A percentile compares a stretch with the other conserved stretches of the same genome.
Evolutionary conservation across 2,113 vertebrate species (phyloP).

Genomic region (Melospiza georgiana): DNA sequence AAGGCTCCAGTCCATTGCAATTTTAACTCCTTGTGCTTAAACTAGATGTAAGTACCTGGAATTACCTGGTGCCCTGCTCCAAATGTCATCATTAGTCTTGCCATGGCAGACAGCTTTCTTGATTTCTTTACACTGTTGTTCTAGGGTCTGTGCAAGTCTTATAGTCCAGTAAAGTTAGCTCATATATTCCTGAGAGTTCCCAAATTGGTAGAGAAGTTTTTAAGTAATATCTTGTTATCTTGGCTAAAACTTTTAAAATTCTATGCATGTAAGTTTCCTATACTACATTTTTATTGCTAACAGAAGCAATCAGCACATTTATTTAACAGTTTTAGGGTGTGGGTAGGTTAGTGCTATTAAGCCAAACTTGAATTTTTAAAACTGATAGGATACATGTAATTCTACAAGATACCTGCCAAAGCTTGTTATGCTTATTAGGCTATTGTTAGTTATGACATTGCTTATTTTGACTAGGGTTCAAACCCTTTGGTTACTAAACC

Average conservation of each 20-base stretch:
- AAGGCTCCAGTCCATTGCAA: background rate
- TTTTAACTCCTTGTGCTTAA: background rate
- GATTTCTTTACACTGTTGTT: constrained; percentile 86
- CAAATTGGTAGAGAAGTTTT: background rate
- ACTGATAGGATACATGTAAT: background rate
- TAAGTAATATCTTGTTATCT: background rate
- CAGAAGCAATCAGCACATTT: background rate
- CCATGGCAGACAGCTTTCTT: constrained; percentile 79
- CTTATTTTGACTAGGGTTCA: background rate
- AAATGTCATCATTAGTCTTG: constrained; percentile 76
- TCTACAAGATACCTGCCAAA: background rate
- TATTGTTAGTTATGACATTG: background rate
- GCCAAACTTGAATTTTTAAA: background rate
- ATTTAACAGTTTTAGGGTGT: background rate
- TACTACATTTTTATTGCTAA: background rate
- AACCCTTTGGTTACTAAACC: background rate
- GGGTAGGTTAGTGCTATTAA: background rate
- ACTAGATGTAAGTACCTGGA: background rate
- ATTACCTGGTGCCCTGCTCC: constrained; percentile 81
- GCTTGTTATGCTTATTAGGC: background rate
- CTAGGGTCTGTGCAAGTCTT: constrained; percentile 84
- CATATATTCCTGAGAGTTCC: background rate
- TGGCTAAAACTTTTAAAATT: background rate
- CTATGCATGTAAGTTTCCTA: background rate
- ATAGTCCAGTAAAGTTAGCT: constrained; percentile 69